Evolutionary conservation across 2,888 invertebrate species (phyloP).

Genomic region (Pristionchus japonicus): DNA sequence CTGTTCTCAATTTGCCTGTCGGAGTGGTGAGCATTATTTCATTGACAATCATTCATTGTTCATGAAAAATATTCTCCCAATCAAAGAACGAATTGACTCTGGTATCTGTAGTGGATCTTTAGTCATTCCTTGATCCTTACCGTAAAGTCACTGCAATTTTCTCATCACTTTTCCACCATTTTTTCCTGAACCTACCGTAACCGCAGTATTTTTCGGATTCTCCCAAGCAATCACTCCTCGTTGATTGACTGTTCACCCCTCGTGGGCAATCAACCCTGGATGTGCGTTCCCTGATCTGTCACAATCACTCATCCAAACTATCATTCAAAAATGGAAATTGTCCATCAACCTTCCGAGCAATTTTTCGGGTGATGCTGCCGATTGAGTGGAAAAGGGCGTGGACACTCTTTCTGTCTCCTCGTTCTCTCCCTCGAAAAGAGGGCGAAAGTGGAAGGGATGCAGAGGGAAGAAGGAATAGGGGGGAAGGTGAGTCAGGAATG

Average conservation of each 20-base stretch:
- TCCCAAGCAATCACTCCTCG: background rate
- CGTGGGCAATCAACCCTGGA: background rate
- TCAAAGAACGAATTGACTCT: background rate
- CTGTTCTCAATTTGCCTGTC: background rate
- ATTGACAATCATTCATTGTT: no score
- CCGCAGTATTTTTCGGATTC: background rate
- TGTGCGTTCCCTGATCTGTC: background rate
- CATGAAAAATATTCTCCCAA: background rate
- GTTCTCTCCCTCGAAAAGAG: background rate
- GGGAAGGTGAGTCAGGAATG: conserved; percentile 10
- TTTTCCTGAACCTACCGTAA: background rate
- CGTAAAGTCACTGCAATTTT: no score
- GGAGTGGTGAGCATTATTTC: background rate
- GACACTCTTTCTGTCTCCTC: background rate
- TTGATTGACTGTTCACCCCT: background rate
- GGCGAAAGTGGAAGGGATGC: background rate
- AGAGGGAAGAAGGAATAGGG: background rate
- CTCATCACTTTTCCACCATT: no score
- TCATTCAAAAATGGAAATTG: background rate
- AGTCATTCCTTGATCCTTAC: no score
- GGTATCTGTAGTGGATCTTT: no score
- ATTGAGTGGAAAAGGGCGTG: background rate
- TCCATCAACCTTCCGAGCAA: background rate
- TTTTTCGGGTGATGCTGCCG: background rate
- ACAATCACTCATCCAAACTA: background rate